Base-by-base conservation (phyloP, 2,113 vertebrate species). In the Fukomys damarensis region DNA sequence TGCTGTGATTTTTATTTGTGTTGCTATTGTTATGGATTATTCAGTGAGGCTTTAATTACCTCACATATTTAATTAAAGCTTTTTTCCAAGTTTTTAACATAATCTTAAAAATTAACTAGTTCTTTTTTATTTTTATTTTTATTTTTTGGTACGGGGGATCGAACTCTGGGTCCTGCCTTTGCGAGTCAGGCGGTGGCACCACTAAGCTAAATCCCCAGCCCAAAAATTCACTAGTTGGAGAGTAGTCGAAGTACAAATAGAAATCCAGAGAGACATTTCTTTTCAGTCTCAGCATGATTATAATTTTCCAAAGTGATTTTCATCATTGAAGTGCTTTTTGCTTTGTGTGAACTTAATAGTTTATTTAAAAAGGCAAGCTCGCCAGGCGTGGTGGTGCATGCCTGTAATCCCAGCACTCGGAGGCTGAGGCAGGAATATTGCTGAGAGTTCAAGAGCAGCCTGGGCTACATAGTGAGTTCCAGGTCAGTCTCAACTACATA, bases 1-100 rank as follows among this genome's bases (percentile, higher is more conserved):
- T 77, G 28, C 32, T 95, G 61, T 95, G 56, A 20, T 66, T 96
- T 96, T 92, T 82, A 89, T 93, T 93, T 86, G 56, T 74, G 41
- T 12, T 95, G 35, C 32, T 89, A 74, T 72, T 82, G 49, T 59
- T 74, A 61, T 68, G 10, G 10, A 66, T 65, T 96, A 68, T 89
- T 97, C 49, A 84, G 68, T 46, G 74, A 93, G 26, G 3, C 19
- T 92, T 95, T 89, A 93, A 56, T 93, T 81, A 74, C 63, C 5
- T 66, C 49, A 93, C 61, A 81, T 91, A 68, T 90, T 97, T 92
- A 95, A 89, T 93, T 92, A 93, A 93, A 83, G 26, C 19, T 32
- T 81, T 84, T 96, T 93, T 92, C 83, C 19, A 93, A 86, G 74
- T 79, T 61, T 61, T 52, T 93, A 26, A 22, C 10, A 74, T 92